These are phyloP conservation scores for Saccostrea echinata DNA, from an alignment of 1,140 invertebrate genomes.

Conservation along the genomic window DNA sequence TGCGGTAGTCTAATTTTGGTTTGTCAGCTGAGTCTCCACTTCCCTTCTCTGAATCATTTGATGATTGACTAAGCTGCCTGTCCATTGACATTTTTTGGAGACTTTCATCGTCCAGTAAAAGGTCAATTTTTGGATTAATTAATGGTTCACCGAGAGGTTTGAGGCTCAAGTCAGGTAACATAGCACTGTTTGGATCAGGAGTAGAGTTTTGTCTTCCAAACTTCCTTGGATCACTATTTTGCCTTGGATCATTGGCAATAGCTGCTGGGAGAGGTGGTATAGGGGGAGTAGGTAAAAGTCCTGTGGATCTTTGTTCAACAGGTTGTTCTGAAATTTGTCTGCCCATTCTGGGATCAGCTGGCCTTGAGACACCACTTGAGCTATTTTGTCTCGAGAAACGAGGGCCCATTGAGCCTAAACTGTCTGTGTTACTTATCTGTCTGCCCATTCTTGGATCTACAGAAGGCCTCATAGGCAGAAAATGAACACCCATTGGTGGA, in stretches of 20 bases:
- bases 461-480: conserved; percentile 40
- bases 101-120: conserved; percentile 42
- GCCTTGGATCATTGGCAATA: conserved; percentile 29
- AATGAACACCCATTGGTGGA: conserved; percentile 53
- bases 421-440: conserved; percentile 26
- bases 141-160: conserved; percentile 34
- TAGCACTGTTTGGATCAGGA: conserved; percentile 45
- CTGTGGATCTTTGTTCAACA: not conserved
- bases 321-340: conserved; percentile 16
- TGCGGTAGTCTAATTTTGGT: conserved; percentile 74
- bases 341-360: conserved; percentile 53
- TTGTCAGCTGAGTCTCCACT: conserved; percentile 58
- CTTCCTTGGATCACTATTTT: conserved; percentile 41
- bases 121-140: conserved; percentile 47
- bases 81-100: conserved; percentile 36
- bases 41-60: conserved; percentile 50
- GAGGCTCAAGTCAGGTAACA: conserved; percentile 17
- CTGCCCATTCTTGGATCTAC: conserved; percentile 50
- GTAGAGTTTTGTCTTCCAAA: conserved; percentile 55
- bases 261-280: conserved; percentile 1
- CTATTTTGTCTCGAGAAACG: conserved; percentile 58
- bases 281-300: not conserved
- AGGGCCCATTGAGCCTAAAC: conserved; percentile 49
- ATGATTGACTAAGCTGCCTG: conserved; percentile 58
- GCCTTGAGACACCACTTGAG: conserved; percentile 44